Evolutionary conservation across 2,888 invertebrate species (phyloP), one percentile per base, ranked within the genome.

Genomic region (Orthosia incerta): DNA sequence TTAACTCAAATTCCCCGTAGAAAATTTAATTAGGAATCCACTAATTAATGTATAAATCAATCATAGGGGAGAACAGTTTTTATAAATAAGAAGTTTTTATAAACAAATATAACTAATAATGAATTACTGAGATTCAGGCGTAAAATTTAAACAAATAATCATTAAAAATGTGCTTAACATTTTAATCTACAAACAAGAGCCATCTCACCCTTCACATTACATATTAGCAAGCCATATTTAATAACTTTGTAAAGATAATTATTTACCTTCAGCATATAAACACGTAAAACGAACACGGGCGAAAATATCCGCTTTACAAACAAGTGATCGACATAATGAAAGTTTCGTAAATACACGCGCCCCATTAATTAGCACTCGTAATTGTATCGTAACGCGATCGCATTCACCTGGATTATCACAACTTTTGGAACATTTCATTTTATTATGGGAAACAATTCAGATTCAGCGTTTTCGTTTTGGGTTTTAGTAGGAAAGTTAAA

Each of bases 341-440:
- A 80, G 56, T 64, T 84, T 71, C 66, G 51, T 62, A 76, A 84
- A 63, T 70, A 75, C 23, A 57, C n/a, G 53, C 67, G 63, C 61
- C 60, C 64, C 56, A 64, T 71, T 80, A 81, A 84, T 84, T 86
- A 81, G 66, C 39, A 62, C 26, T 70, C 62, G 60, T 77, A 74
- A 81, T 77, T 86, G 79, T 81, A 77, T 66, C 62, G 80, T 82
- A 77, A 85, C 50, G 46, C 55, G 69, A 83, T 82, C 74, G 26
- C 48, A 45, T 74, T 76, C 45, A 57, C 60, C 70, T 63, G 63
- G 65, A 73, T 75, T 55, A 73, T 63, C 57, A 56, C 68, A 69
- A 69, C 31, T 74, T 70, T 68, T 61, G 53, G 16, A 74, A 55
- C 45, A 57, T 51, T 65, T 9, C 39, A 46, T 56, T 46, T 20